These are phyloP conservation scores for Amphipyra tragopoginis DNA, from an alignment of 2,888 invertebrate genomes.

Conservation along the genomic window DNA sequence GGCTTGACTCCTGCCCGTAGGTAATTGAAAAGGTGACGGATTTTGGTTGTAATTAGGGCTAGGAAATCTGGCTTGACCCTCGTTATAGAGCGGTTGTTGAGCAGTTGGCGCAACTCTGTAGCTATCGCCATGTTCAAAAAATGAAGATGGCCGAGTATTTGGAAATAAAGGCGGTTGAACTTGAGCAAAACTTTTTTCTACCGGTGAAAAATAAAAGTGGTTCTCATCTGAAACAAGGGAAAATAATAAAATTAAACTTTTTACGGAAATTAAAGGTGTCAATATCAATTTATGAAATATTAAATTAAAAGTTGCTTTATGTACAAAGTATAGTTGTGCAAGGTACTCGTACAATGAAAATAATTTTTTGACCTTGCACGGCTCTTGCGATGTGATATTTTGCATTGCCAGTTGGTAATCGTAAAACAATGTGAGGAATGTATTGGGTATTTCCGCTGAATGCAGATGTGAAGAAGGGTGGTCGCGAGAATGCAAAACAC, in stretches of 20 bases:
- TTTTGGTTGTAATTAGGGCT: constrained; percentile 87
- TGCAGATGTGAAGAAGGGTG: constrained; percentile 37
- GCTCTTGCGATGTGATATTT: constrained; percentile 7
- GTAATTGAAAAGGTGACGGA: constrained; percentile 86
- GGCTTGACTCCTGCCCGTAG: constrained; percentile 86
- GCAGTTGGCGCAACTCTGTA: constrained; percentile 76
- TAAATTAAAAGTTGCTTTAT: not conserved
- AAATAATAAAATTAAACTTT: constrained; percentile 8
- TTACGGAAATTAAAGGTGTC: too few relatives aligned
- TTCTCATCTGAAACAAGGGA: constrained; percentile 84
- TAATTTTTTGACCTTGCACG: not conserved
- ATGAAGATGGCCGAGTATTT: constrained; percentile 79
- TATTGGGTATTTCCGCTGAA: constrained; percentile 49
- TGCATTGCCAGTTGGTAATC: constrained; percentile 28
- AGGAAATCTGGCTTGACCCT: constrained; percentile 81
- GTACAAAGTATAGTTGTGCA: not conserved
- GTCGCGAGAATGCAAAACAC: constrained; percentile 40
- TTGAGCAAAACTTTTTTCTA: constrained; percentile 88
- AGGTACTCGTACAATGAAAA: constrained; percentile 18
- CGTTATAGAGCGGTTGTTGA: constrained; percentile 79
- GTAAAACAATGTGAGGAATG: constrained; percentile 56
- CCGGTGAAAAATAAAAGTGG: constrained; percentile 85
- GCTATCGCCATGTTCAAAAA: constrained; percentile 80
- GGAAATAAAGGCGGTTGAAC: constrained; percentile 85
- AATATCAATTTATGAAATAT: too few relatives aligned